These are phyloP conservation scores for Podiceps cristatus DNA, from an alignment of 2,113 vertebrate genomes.

Conservation along the genomic window DNA sequence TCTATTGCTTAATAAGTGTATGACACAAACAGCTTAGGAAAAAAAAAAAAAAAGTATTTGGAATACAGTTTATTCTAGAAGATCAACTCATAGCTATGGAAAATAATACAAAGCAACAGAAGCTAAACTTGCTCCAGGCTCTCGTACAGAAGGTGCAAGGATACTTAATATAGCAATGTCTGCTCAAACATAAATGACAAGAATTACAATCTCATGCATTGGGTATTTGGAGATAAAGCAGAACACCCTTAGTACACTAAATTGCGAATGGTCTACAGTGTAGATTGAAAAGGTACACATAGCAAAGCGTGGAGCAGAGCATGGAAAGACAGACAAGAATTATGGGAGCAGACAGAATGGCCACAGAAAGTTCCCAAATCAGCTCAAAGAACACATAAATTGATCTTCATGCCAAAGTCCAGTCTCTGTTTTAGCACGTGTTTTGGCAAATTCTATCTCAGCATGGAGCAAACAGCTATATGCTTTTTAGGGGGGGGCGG, in stretches of 20 bases:
- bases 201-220: background rate
- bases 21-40: background rate
- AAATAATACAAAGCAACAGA: background rate
- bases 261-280: background rate
- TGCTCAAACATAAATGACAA: background rate
- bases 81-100: background rate
- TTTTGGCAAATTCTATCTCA: background rate
- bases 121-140: background rate
- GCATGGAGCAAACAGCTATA: background rate
- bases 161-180: background rate
- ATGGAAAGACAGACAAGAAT: background rate
- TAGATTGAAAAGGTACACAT: background rate
- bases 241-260: background rate
- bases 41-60: background rate
- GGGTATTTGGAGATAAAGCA: background rate
- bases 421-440: background rate
- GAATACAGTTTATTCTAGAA: background rate
- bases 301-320: background rate
- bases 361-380: background rate
- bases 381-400: background rate
- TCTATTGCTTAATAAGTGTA: background rate
- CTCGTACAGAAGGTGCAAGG: background rate
- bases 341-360: background rate
- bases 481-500: accelerated
- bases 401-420: background rate